Conservation (phyloP, 2,888 invertebrate species). For the Choreutis nemorana region DNA sequence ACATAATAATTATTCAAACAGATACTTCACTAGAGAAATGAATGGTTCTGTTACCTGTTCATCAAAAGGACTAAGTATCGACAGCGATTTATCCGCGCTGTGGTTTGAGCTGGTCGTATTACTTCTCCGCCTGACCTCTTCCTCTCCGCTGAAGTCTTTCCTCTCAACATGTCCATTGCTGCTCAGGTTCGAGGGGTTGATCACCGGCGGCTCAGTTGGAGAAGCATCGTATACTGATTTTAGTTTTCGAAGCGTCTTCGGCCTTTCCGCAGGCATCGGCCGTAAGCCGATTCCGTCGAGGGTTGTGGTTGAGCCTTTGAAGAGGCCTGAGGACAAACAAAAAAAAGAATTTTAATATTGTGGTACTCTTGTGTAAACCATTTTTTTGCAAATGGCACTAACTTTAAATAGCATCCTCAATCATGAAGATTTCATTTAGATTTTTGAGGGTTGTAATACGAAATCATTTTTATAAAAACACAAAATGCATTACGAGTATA, state of each 20-base stretch:
- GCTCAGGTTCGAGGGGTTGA: slow-evolving; percentile 30
- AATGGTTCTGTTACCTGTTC: slow-evolving; percentile 62
- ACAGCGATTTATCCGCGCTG: slow-evolving; percentile 55
- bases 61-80: slow-evolving; percentile 86
- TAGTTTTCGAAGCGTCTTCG: slow-evolving; percentile 77
- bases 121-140: slow-evolving; percentile 54
- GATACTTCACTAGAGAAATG: not conserved
- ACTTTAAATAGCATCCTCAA: no score
- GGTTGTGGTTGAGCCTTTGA: slow-evolving; percentile 82
- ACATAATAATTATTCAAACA: not conserved
- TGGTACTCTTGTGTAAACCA: no score
- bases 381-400: no score
- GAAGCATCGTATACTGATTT: slow-evolving; percentile 75
- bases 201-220: slow-evolving; percentile 38
- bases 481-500: no score
- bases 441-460: no score
- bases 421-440: no score
- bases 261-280: slow-evolving; percentile 73
- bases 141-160: slow-evolving; percentile 40
- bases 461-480: no score
- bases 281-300: slow-evolving; percentile 69
- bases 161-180: slow-evolving; percentile 51
- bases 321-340: slow-evolving; percentile 70
- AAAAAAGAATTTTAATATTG: no score
- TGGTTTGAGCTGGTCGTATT: slow-evolving; percentile 51